A percentile compares a stretch with the other conserved stretches of the same genome.
Evolutionary conservation across 2,888 invertebrate genomes (phyloP).

Genomic region (Operophtera brumata): DNA sequence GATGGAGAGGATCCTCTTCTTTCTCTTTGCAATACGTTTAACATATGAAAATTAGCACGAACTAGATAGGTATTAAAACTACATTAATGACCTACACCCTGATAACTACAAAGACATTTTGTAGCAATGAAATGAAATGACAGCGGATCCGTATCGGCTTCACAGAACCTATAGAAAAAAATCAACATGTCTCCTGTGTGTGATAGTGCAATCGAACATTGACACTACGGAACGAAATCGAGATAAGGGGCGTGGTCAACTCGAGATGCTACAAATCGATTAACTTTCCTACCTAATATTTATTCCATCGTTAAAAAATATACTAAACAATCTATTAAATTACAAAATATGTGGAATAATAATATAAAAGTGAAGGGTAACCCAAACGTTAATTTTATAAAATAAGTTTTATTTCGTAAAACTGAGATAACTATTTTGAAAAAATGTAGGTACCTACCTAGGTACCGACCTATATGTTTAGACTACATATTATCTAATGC

Average conservation of each 20-base stretch:
- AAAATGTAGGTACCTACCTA: no score
- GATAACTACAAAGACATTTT: slow-evolving; percentile 81
- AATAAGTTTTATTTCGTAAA: no score
- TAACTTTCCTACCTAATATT: background rate
- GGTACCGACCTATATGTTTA: no score
- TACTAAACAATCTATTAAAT: no score
- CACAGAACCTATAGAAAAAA: slow-evolving; percentile 79
- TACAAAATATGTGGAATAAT: no score
- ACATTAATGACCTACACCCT: slow-evolving; percentile 79
- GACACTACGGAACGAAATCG: slow-evolving; percentile 66
- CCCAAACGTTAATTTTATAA: no score
- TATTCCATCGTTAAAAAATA: no score
- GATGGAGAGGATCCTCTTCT: slow-evolving; percentile 75
- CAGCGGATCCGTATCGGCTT: slow-evolving; percentile 79
- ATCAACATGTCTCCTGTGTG: slow-evolving; percentile 74
- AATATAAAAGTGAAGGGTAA: no score
- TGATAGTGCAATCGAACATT: slow-evolving; percentile 69
- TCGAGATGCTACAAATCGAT: slow-evolving; percentile 38
- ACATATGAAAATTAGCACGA: slow-evolving; percentile 72
- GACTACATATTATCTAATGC: no score
- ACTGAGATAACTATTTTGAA: no score
- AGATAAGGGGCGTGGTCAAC: slow-evolving; percentile 56
- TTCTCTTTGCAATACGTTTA: slow-evolving; percentile 63
- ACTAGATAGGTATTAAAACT: slow-evolving; percentile 63
- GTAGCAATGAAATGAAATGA: slow-evolving; percentile 61